Conservation (phyloP, 2,797 vertebrate genomes). For the Sebastes kiyomatsui region DNA sequence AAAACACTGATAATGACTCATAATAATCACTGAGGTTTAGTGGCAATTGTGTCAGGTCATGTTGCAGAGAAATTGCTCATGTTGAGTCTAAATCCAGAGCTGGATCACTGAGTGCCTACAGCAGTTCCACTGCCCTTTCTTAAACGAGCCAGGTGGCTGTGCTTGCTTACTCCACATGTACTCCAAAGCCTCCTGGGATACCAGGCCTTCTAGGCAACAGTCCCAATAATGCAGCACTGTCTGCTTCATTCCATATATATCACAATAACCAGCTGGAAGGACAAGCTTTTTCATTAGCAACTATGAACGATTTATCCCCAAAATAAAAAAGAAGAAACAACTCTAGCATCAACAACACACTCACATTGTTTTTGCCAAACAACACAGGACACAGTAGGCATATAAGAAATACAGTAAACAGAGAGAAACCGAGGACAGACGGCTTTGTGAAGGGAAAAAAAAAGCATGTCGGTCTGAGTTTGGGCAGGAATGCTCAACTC, state of each 20-base stretch:
- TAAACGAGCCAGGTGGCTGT: slow-evolving; percentile 68
- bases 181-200: slow-evolving; percentile 58
- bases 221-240: slow-evolving; percentile 26
- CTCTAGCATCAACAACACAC: slow-evolving; percentile 1
- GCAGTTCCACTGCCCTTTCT: slow-evolving; percentile 32
- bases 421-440: slow-evolving; percentile 35
- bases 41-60: background rate
- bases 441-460: slow-evolving; percentile 22
- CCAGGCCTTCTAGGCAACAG: slow-evolving; percentile 39
- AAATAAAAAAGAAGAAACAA: background rate
- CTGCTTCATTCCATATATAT: background rate
- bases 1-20: background rate
- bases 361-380: slow-evolving; percentile 22
- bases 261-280: slow-evolving; percentile 16
- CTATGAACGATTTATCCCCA: background rate
- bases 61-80: slow-evolving; percentile 9
- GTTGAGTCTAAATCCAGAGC: background rate
- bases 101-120: slow-evolving; percentile 4
- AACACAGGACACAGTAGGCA: slow-evolving; percentile 3
- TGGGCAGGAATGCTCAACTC: slow-evolving; percentile 39
- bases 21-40: background rate
- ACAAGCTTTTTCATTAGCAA: background rate
- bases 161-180: slow-evolving; percentile 33
- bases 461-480: slow-evolving; percentile 15
- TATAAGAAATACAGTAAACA: slow-evolving; percentile 21